Conservation (phyloP, 2,888 invertebrate species). For the Dascillus cervinus region DNA sequence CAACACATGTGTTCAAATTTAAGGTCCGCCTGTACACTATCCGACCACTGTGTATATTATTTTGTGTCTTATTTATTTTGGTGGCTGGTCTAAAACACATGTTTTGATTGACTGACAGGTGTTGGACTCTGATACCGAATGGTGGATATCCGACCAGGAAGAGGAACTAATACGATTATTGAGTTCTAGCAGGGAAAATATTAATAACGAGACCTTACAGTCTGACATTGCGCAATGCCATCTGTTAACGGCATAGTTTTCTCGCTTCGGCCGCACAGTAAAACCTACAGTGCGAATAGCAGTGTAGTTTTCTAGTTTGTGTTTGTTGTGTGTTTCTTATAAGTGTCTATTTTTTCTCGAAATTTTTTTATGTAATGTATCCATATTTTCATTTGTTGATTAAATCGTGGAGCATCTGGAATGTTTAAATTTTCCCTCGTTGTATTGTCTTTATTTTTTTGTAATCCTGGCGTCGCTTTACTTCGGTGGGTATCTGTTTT, state of each 20-base stretch:
- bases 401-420: no score
- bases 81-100: slow-evolving; percentile 38
- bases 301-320: no score
- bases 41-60: slow-evolving; percentile 12
- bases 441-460: no score
- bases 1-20: slow-evolving; percentile 40
- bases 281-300: no score
- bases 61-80: slow-evolving; percentile 16
- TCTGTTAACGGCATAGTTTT: slow-evolving; percentile 13
- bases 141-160: slow-evolving; percentile 72
- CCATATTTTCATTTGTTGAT: no score
- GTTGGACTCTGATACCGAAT: slow-evolving; percentile 62
- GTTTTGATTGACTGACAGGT: slow-evolving; percentile 43
- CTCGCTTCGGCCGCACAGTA: neutral
- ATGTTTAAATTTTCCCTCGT: no score
- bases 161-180: slow-evolving; percentile 68
- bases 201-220: slow-evolving; percentile 43
- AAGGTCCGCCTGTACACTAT: slow-evolving; percentile 42
- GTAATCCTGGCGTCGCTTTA: no score
- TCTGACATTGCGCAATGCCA: slow-evolving; percentile 40
- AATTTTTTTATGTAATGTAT: no score
- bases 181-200: slow-evolving; percentile 60
- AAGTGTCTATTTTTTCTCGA: no score
- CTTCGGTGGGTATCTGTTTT: no score
- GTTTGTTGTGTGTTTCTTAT: no score